These are phyloP conservation scores for Anguilla obscura DNA, from an alignment of 2,797 vertebrate genomes.

Conservation along the genomic window DNA sequence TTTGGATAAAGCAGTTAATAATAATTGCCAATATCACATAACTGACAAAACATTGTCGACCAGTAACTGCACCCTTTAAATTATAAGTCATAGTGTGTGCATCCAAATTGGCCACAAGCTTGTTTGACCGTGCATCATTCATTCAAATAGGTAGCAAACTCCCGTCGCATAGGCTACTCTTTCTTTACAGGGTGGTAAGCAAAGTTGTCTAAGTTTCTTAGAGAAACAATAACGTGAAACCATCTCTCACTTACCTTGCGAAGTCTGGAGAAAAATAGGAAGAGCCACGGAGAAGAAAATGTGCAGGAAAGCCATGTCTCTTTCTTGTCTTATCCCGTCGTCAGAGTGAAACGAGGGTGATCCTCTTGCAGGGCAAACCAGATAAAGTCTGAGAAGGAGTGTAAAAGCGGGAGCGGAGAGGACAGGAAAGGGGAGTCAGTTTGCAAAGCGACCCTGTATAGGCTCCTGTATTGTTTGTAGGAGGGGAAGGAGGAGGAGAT, in stretches of 20 bases:
- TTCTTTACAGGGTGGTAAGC: background rate
- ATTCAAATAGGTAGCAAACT: background rate
- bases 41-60: background rate
- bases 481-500: conserved; percentile 11
- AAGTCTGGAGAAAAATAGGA: conserved; percentile 56
- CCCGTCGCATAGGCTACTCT: background rate
- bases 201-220: background rate
- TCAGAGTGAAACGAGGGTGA: conserved; percentile 21
- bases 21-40: background rate
- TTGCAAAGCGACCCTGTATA: conserved; percentile 22
- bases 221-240: background rate
- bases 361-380: background rate
- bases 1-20: background rate
- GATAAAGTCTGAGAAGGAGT: conserved; percentile 28
- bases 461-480: conserved; percentile 18
- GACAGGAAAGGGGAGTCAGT: conserved; percentile 8
- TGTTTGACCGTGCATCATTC: background rate
- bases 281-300: conserved; percentile 55
- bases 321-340: conserved; percentile 47
- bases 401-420: conserved; percentile 37
- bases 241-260: conserved; percentile 61
- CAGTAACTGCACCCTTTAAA: background rate
- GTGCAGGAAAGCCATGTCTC: conserved; percentile 60
- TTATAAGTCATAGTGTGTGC: background rate
- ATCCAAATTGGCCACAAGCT: background rate